Conservation (phyloP, 2,888 invertebrate genomes). For the Deladenus siricidicola region DNA sequence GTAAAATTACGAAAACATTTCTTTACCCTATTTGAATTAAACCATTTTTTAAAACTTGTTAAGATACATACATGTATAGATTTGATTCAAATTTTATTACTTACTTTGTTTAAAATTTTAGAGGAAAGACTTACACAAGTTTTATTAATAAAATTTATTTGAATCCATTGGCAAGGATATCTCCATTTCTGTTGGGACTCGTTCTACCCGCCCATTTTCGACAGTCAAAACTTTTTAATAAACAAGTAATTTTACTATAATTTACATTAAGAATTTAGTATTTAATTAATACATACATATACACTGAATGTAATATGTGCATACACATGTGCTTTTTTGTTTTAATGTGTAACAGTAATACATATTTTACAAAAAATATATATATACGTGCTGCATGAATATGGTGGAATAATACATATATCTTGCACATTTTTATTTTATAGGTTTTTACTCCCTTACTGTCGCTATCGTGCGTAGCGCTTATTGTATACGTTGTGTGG, state of each 20-base stretch:
- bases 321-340: no score
- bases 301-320: no score
- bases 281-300: no score
- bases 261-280: no score
- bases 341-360: no score
- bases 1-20: no score
- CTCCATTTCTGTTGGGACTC: constrained; percentile 27
- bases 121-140: constrained; percentile 10
- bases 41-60: no score
- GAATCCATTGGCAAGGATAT: constrained; percentile 24
- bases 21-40: no score
- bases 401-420: no score
- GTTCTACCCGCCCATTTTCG: neutral
- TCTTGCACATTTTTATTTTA: neutral
- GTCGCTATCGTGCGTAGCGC: constrained; percentile 1
- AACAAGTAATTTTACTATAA: no score
- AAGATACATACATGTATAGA: neutral
- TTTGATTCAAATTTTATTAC: constrained; percentile 6
- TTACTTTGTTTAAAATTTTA: neutral
- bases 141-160: constrained; percentile 23
- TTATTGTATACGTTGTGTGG: constrained; percentile 23
- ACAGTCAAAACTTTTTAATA: neutral
- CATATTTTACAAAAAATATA: no score
- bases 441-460: constrained; percentile 15
- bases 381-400: no score